Evolutionary conservation across 2,113 vertebrate species (phyloP), one percentile per base, ranked within the genome.

Genomic region (Pelusios castaneus): DNA sequence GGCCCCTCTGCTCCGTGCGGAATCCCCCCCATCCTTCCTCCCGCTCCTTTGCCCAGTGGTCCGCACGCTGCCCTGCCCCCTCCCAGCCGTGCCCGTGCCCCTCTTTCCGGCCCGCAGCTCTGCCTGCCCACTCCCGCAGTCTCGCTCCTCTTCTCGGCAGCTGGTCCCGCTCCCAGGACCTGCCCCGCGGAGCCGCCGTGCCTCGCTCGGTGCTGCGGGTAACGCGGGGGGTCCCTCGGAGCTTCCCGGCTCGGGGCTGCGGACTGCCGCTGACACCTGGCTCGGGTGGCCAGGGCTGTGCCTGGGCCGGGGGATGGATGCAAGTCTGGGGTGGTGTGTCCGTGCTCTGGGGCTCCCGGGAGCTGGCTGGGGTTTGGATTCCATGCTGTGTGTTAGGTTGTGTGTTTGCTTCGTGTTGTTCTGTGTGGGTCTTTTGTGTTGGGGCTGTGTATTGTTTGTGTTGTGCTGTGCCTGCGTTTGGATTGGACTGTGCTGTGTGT

Each of bases 111-210:
- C 55, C 55, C 24, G 55, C n/a, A n/a, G n/a, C n/a, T 56, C 25
- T 11, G 3, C 24, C 12, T 10, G 2, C 2, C 56, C 41, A n/a
- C 41, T 19, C 56, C 73, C 55, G 73, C 21, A 5, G 56, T 24
- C 38, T 52, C 29, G 1, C 3, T 38, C 55, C 55, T 12, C 3
- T 73, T 2, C 58, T 67, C 73, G 0, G 0, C 81, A 17, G 6
- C 43, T 5, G 3, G 60, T 67, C 55, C 10, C 81, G 1, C 22
- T 45, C 70, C 76, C 41, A 4, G 8, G 75, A 55, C 22, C 2
- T 56, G 5, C 27, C 9, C 41, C 16, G n/a, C n/a, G n/a, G n/a
- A n/a, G n/a, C n/a, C n/a, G n/a, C n/a, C n/a, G n/a, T n/a, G n/a
- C n/a, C n/a, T n/a, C n/a, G n/a, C n/a, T n/a, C n/a, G n/a, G n/a